phyloP scores from a whole-genome alignment of 2,113 vertebrate species.

The Stegastes partitus region DNA sequence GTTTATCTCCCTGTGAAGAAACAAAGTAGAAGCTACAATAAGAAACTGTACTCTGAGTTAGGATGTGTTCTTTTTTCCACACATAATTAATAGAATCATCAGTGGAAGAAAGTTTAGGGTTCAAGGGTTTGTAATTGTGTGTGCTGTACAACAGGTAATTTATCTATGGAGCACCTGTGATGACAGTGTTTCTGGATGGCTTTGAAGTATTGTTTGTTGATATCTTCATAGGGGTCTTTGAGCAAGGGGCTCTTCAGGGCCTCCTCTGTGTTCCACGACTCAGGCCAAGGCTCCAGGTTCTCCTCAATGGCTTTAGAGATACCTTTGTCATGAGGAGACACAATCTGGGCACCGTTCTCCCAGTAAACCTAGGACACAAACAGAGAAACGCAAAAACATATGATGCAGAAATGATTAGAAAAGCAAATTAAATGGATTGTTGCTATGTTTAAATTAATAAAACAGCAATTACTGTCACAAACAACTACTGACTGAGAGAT shows the following conservation, averaged over 20 bases:
- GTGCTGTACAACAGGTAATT: neutral
- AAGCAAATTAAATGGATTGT: neutral
- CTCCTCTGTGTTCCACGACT: slow-evolving; percentile 90
- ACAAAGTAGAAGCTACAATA: neutral
- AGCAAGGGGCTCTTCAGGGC: slow-evolving; percentile 86
- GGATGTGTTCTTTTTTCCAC: neutral
- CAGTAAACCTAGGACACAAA: slow-evolving; percentile 91
- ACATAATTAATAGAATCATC: neutral
- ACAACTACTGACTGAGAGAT: neutral
- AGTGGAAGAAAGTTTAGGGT: too few species aligned
- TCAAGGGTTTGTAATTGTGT: neutral
- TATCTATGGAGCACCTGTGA: slow-evolving; percentile 86
- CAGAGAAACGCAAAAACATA: neutral
- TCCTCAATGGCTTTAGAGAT: slow-evolving; percentile 92
- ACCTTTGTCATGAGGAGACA: slow-evolving; percentile 92
- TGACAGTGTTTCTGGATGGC: slow-evolving; percentile 93
- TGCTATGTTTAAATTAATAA: neutral
- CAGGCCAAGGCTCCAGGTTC: slow-evolving; percentile 93
- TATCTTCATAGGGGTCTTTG: slow-evolving; percentile 87
- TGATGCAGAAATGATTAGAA: neutral
- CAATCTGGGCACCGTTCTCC: slow-evolving; percentile 97
- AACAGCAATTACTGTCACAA: too few species aligned
- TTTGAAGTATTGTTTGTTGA: slow-evolving; percentile 90
- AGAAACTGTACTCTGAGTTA: neutral
- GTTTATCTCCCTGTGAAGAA: slow-evolving; percentile 89